phyloP scores from a whole-genome alignment of 1,140 invertebrate genomes.

The Gryon sp. region DNA sequence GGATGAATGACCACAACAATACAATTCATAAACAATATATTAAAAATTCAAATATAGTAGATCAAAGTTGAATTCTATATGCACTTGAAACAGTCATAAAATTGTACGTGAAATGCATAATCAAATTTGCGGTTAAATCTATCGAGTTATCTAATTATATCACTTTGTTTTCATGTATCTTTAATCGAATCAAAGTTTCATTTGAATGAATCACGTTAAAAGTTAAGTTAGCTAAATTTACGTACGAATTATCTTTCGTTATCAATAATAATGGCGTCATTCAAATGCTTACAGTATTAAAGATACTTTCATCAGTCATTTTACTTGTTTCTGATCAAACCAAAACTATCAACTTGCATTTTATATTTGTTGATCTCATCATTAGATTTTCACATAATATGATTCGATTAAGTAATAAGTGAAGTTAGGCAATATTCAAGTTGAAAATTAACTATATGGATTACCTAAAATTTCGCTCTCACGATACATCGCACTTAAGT shows the following conservation, averaged over 20 bases:
- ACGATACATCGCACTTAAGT: too few relatives aligned
- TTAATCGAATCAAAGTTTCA: constrained; percentile 53
- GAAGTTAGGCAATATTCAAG: too few relatives aligned
- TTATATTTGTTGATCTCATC: too few relatives aligned
- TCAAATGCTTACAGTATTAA: not conserved
- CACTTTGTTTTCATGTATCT: constrained; percentile 58
- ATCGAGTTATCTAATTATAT: constrained; percentile 60
- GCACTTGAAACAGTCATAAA: constrained; percentile 54
- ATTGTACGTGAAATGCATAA: constrained; percentile 54
- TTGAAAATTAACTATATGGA: too few relatives aligned
- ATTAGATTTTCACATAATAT: too few relatives aligned
- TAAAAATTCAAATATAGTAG: constrained; percentile 56
- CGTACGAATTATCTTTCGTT: constrained; percentile 32
- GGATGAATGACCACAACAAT: constrained; percentile 44
- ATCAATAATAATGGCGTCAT: constrained; percentile 5
- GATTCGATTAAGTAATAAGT: too few relatives aligned
- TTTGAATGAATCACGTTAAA: constrained; percentile 40
- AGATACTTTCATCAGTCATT: too few relatives aligned
- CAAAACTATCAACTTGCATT: too few relatives aligned
- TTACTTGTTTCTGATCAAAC: too few relatives aligned
- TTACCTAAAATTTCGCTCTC: too few relatives aligned
- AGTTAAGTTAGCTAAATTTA: constrained; percentile 36
- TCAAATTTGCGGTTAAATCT: constrained; percentile 56
- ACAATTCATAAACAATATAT: constrained; percentile 56
- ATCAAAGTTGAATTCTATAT: constrained; percentile 59